Evolutionary conservation across 2,888 invertebrate genomes (phyloP), one percentile per base, ranked within the genome.

Genomic region (Microctonus brassicae): DNA sequence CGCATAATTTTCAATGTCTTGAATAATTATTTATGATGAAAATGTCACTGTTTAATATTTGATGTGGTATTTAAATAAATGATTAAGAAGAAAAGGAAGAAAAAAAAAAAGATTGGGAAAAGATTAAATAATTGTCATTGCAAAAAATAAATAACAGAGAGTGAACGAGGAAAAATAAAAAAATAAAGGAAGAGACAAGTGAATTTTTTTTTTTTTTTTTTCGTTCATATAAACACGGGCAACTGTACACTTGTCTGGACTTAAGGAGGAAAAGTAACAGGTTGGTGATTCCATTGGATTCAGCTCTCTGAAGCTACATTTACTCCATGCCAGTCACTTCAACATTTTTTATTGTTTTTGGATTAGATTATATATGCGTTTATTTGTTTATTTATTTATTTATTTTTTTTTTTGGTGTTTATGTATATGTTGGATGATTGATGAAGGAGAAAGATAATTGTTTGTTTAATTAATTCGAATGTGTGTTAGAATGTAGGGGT

Each of bases 211-310:
- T 60, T 58, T 65, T 22, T 5, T 58, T 20, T 29, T 5, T 58
- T 20, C 20, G 11, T 65, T 33, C 13, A 42, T 57, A 20, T n/a
- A 57, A 33, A 26, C 36, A 64, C 26, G 53, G 13, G 33, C 29
- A 39, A 22, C n/a, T 1, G 24, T 7, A 42, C 67, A 57, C 13
- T 39, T 42, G 47, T 29, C 58, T 20, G 36, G n/a, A 26, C 10
- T 39, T 57, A 29, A 55, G 47, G 72, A 73, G 72, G 60, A 68
- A 78, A 79, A 84, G 83, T 86, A 86, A 86, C 84, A 86, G 86
- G 86, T 84, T 86, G 86, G 85, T 84, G 80, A 81, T 84, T 79
- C 74, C 68, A 69, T 69, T 73, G 67, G 55, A 71, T 78, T 77
- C 67, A 67, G 66, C 52, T 61, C 17, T 17, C 47, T 47, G 17